A percentile compares a stretch with the other conserved stretches of the same genome.
These are phyloP conservation scores for Acanthosoma haemorrhoidale DNA, from an alignment of 2,888 invertebrate species.

Conservation along the genomic window DNA sequence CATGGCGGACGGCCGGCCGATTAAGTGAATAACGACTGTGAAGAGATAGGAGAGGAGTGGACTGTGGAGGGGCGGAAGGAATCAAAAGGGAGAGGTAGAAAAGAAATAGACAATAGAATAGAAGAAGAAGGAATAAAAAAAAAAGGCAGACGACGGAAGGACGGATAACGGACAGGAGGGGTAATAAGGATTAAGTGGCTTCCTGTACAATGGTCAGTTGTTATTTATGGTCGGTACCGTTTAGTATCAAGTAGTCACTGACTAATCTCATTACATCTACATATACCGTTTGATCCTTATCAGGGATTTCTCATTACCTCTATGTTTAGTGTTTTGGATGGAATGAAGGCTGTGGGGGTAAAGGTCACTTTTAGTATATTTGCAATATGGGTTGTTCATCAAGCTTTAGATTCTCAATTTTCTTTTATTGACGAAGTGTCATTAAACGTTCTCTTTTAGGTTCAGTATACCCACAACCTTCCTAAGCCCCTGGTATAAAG, in stretches of 20 bases:
- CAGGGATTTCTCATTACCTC: no score
- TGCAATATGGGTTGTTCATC: no score
- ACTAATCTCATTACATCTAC: no score
- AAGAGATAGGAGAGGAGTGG: neutral
- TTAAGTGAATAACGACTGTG: constrained; percentile 14
- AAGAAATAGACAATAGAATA: constrained; percentile 10
- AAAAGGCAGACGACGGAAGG: neutral
- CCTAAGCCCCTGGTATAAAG: no score
- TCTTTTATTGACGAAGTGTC: no score
- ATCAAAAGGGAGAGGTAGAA: neutral
- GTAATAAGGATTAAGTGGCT: neutral
- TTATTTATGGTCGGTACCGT: constrained; percentile 4
- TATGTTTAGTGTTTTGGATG: no score
- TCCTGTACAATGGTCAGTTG: constrained; percentile 5
- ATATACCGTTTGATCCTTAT: no score
- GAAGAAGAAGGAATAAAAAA: constrained; percentile 4
- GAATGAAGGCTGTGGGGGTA: no score
- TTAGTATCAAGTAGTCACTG: neutral
- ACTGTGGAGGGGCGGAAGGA: neutral
- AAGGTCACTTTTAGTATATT: no score
- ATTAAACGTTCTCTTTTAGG: no score
- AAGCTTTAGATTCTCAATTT: no score
- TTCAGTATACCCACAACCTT: no score
- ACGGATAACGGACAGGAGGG: neutral
- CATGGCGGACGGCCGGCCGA: constrained; percentile 1